Percentiles rank a stretch among this genome's conserved stretches.
phyloP scores from a whole-genome alignment of 2,797 vertebrate genomes.

The Sebastes cheni region DNA sequence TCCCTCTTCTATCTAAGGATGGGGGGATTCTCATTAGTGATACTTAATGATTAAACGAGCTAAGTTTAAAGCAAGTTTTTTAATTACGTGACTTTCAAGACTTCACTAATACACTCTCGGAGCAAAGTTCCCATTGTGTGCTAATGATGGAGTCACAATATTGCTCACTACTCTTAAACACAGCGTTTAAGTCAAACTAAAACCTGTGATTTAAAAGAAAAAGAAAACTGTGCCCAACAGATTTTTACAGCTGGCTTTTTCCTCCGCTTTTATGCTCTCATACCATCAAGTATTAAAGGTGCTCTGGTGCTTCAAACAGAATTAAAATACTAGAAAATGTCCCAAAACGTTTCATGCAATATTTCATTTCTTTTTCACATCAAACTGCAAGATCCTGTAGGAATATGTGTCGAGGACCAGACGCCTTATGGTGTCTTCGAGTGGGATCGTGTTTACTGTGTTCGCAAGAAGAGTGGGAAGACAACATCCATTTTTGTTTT shows the following conservation, averaged over 20 bases:
- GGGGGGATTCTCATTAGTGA: constrained; percentile 48
- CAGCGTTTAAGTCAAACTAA: neutral
- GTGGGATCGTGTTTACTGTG: neutral
- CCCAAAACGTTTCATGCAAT: neutral
- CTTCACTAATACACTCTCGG: neutral
- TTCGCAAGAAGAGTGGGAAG: neutral
- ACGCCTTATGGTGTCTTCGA: neutral
- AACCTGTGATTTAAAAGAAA: neutral
- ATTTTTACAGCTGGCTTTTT: neutral
- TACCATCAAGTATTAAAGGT: neutral
- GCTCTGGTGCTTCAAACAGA: constrained; percentile 16
- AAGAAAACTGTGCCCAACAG: neutral
- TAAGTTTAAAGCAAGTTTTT: constrained; percentile 24
- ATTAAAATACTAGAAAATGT: neutral
- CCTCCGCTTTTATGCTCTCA: neutral
- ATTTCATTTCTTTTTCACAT: constrained; percentile 10
- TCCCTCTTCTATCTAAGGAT: constrained; percentile 26
- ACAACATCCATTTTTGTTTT: constrained; percentile 2
- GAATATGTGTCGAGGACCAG: neutral
- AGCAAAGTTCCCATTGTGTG: neutral
- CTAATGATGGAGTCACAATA: neutral
- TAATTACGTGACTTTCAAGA: constrained; percentile 25
- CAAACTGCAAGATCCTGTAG: neutral
- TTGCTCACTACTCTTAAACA: neutral
- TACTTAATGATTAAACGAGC: constrained; percentile 39